These are phyloP conservation scores for Tipula vernalis DNA, from an alignment of 2,888 invertebrate genomes.

Conservation along the genomic window DNA sequence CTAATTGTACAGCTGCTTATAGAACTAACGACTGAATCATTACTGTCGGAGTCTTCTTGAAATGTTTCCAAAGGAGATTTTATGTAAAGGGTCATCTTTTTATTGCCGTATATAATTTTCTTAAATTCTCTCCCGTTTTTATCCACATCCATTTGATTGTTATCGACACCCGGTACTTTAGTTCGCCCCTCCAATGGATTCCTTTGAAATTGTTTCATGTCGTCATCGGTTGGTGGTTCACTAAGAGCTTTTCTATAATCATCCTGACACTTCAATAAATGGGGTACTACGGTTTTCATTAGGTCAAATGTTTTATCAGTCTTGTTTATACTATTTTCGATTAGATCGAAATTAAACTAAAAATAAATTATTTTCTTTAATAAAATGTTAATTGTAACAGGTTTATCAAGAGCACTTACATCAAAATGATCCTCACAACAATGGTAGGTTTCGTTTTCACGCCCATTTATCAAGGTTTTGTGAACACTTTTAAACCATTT, in stretches of 20 bases:
- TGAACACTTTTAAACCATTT: constrained; percentile 7
- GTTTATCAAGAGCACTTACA: neutral
- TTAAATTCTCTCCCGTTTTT: neutral
- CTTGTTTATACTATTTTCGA: neutral
- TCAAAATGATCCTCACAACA: constrained; percentile 8
- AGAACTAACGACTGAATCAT: neutral
- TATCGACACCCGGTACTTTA: too few species aligned
- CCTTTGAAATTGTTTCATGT: neutral
- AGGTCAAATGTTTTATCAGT: neutral
- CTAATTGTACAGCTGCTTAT: constrained; percentile 6
- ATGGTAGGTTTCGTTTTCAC: neutral
- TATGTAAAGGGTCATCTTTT: neutral
- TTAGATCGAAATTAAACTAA: neutral
- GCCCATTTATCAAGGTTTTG: neutral
- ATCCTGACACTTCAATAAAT: neutral
- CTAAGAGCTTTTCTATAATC: neutral
- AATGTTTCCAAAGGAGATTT: neutral
- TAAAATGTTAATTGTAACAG: too few species aligned
- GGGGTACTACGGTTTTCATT: neutral
- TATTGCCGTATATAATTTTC: neutral
- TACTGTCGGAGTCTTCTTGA: neutral
- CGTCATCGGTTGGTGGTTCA: neutral
- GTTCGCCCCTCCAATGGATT: too few species aligned
- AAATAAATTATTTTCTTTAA: neutral
- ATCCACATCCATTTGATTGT: neutral